Evolutionary conservation across 2,888 invertebrate genomes (phyloP).

Genomic region (Crocallis elinguaria): DNA sequence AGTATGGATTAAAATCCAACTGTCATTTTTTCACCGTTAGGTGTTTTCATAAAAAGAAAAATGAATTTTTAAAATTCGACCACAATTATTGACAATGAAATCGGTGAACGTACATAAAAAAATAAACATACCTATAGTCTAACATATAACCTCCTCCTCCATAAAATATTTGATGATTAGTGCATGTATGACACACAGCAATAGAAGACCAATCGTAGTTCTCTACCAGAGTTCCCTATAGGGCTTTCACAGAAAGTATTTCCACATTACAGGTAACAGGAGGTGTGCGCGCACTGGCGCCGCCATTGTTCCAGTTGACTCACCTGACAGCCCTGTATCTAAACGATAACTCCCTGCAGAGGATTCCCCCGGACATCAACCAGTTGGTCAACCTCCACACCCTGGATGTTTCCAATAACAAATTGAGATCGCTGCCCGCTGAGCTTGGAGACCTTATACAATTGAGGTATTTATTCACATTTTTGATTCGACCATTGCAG

Average conservation of each 20-base stretch:
- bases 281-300: conserved; percentile 96
- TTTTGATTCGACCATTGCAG: not conserved
- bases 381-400: conserved; percentile 92
- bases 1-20: too few relatives aligned
- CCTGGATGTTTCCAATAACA: conserved; percentile 97
- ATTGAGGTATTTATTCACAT: conserved; percentile 86
- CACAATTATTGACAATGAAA: too few relatives aligned
- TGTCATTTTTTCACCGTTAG: too few relatives aligned
- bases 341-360: conserved; percentile 96
- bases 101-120: too few relatives aligned
- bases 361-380: conserved; percentile 96
- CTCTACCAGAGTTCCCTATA: too few relatives aligned
- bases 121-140: too few relatives aligned
- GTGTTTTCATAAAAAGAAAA: too few relatives aligned
- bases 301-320: conserved; percentile 94
- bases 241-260: not conserved
- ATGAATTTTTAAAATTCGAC: too few relatives aligned
- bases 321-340: conserved; percentile 97
- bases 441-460: conserved; percentile 98
- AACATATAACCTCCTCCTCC: too few relatives aligned
- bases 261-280: conserved; percentile 90
- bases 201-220: too few relatives aligned
- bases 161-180: too few relatives aligned
- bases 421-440: conserved; percentile 96
- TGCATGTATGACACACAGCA: too few relatives aligned